phyloP scores from a whole-genome alignment of 2,113 vertebrate genomes.

The Motacilla alba region DNA sequence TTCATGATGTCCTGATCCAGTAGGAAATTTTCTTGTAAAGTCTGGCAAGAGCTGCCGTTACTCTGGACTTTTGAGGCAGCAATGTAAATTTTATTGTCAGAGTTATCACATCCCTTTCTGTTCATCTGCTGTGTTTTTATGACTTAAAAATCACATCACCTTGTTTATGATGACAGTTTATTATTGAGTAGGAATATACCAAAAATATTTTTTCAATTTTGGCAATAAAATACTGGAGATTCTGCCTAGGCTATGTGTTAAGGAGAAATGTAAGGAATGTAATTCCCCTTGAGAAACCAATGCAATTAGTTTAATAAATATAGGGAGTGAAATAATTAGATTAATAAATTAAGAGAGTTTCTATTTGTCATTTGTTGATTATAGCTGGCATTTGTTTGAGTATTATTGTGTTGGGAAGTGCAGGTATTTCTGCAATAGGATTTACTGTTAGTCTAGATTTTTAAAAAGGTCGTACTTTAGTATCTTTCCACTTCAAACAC shows the following conservation, averaged over 20 bases:
- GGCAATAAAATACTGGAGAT: constrained; percentile 40
- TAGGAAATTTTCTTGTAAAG: constrained; percentile 18
- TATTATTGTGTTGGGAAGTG: background rate
- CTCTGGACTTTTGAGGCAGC: constrained; percentile 4
- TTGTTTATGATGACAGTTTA: constrained; percentile 58
- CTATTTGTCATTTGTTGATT: constrained; percentile 4
- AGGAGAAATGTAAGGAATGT: background rate
- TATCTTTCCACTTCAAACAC: background rate
- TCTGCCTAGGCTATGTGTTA: background rate
- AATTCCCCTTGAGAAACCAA: constrained; percentile 35
- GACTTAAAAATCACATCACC: constrained; percentile 37
- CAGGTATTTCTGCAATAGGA: background rate
- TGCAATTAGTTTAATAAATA: constrained; percentile 66
- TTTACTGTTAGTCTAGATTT: background rate
- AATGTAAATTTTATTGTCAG: constrained; percentile 47
- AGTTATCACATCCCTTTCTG: constrained; percentile 47
- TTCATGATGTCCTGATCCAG: constrained; percentile 17
- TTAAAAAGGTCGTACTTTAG: background rate
- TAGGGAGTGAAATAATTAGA: constrained; percentile 47
- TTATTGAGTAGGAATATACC: constrained; percentile 12
- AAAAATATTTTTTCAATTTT: constrained; percentile 61
- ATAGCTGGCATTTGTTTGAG: background rate
- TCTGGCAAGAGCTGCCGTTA: constrained; percentile 14
- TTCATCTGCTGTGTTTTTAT: constrained; percentile 61
- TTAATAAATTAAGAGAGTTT: constrained; percentile 45